A percentile compares a stretch with the other conserved stretches of the same genome.
Evolutionary conservation across 2,797 vertebrate genomes (phyloP).

Genomic region (Sebastes itinus): DNA sequence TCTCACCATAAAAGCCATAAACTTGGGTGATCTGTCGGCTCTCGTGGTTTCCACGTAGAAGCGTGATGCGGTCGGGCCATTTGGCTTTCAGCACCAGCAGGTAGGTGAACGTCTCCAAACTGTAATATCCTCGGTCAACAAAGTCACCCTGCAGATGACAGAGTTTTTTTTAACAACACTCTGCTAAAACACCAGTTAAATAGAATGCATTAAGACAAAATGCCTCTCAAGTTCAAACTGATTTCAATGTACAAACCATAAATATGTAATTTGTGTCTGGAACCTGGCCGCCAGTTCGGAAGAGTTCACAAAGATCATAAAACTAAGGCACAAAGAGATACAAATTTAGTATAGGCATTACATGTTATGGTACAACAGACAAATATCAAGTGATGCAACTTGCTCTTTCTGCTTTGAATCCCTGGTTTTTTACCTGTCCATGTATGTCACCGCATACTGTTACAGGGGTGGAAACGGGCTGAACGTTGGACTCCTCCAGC

Average conservation of each 20-base stretch:
- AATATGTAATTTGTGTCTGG: slow-evolving; percentile 99
- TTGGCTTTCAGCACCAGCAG: slow-evolving; percentile 97
- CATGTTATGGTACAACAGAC: neutral
- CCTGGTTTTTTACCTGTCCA: slow-evolving; percentile 86
- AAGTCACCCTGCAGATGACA: slow-evolving; percentile 89
- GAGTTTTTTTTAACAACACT: neutral
- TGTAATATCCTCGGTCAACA: slow-evolving; percentile 97
- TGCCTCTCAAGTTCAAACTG: neutral
- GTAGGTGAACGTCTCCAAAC: slow-evolving; percentile 97
- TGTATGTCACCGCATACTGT: slow-evolving; percentile 98
- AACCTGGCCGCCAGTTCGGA: slow-evolving; percentile 96
- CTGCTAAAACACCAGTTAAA: neutral
- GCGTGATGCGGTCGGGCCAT: slow-evolving; percentile 98
- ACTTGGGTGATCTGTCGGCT: slow-evolving; percentile 98
- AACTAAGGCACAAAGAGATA: slow-evolving; percentile 81
- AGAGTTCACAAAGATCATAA: slow-evolving; percentile 97
- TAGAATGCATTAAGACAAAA: neutral
- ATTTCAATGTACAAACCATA: slow-evolving; percentile 86
- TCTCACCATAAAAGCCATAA: slow-evolving; percentile 96
- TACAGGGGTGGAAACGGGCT: slow-evolving; percentile 96
- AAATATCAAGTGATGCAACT: neutral
- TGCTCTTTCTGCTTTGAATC: neutral
- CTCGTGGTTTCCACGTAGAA: slow-evolving; percentile 96
- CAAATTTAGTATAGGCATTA: neutral
- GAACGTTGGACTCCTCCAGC: slow-evolving; percentile 97